These are phyloP conservation scores for Pardosa pseudoannulata DNA, from an alignment of 2,888 invertebrate species.

Conservation along the genomic window DNA sequence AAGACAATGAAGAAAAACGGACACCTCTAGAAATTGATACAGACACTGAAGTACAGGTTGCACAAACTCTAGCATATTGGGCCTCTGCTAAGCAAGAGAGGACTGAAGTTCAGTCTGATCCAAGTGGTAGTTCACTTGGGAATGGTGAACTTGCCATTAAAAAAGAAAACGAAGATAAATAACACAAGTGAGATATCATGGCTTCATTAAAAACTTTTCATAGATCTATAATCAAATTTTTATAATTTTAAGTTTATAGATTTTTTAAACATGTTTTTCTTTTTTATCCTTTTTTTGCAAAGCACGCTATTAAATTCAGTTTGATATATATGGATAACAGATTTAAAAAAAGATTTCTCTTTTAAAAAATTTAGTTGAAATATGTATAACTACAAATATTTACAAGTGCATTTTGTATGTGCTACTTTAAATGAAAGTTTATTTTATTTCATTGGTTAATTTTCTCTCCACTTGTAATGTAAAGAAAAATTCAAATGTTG, in stretches of 20 bases:
- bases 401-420: background rate
- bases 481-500: background rate
- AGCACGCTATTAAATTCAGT: background rate
- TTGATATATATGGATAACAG: background rate
- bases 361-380: background rate
- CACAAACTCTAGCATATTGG: slow-evolving; percentile 70
- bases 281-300: slow-evolving; percentile 19
- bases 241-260: slow-evolving; percentile 60
- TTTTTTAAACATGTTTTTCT: slow-evolving; percentile 24
- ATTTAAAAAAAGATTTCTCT: background rate
- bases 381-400: background rate
- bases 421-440: background rate
- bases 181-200: background rate
- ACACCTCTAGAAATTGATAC: slow-evolving; percentile 61
- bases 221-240: slow-evolving; percentile 60
- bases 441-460: background rate
- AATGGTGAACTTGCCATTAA: slow-evolving; percentile 63
- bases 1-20: slow-evolving; percentile 11
- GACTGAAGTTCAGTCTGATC: slow-evolving; percentile 53
- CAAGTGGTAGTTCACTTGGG: slow-evolving; percentile 36
- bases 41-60: slow-evolving; percentile 72
- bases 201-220: background rate
- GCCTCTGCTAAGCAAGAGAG: slow-evolving; percentile 68
- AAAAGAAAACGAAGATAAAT: slow-evolving; percentile 42
- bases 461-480: background rate